Base-by-base conservation (phyloP, 2,888 invertebrate genomes). In the Drosophila peninsularis region DNA sequence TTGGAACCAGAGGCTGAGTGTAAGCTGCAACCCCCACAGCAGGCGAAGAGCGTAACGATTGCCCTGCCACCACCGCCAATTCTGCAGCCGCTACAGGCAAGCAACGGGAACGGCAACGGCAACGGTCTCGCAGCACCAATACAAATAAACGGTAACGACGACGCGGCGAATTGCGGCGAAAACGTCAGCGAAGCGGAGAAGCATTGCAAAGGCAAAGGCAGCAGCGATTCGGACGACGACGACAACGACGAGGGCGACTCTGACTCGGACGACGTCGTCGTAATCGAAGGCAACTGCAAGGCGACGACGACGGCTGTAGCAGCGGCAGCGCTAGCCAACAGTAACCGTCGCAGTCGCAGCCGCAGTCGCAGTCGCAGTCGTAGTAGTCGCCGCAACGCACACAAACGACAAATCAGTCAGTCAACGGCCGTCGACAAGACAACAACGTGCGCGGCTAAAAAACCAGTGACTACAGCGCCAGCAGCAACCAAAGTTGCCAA, bases 1-100 rank as follows among this genome's bases (percentile, higher is more conserved):
- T 45, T 64, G 32, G 74, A 73, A 57, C 39, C 44, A 55, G 76
- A 73, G 47, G 47, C 74, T 49, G 78, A 78, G 97, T 98, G 96
- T 65, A 78, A 82, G 70, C 78, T 76, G 55, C 78, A 76, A 71
- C 79, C 77, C 63, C 70, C 75, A 69, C 73, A 75, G 50, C 66
- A 54, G 49, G 41, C 65, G 65, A 72, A 71, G 73, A 72, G 70
- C 68, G 50, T 44, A 30, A 24, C 73, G n/a, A 64, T 55, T 63
- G 68, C 62, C 45, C 65, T 68, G 62, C 72, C 64, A 50, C 45
- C 73, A 58, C 45, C 73, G 58, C 47, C 60, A 66, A 44, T 72
- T 37, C 47, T 78, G 64, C 83, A 65, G 69, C 85, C 82, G 44
- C 68, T 70, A 60, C 80, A 77, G 60, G 75, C 79, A 61, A 85